These are phyloP conservation scores for Orgyia antiqua DNA, from an alignment of 2,888 invertebrate species.

Conservation along the genomic window DNA sequence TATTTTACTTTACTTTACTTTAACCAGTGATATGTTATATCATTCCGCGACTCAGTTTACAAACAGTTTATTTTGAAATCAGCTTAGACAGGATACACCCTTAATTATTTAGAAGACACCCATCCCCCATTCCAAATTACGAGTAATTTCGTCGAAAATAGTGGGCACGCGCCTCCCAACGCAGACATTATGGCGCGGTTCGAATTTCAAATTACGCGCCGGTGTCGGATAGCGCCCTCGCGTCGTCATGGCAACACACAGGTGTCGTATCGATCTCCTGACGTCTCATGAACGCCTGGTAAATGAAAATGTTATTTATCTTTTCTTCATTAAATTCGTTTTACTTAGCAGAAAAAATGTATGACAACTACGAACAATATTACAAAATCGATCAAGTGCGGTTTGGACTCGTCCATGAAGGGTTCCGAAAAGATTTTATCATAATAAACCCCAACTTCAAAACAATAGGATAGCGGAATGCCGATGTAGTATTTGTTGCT, in stretches of 20 bases:
- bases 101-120: conserved; percentile 39
- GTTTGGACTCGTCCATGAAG: too few species aligned
- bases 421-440: too few species aligned
- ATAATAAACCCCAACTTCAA: too few species aligned
- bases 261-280: conserved; percentile 69
- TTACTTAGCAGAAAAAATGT: not conserved
- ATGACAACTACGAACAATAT: not conserved
- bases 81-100: conserved; percentile 29
- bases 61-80: conserved; percentile 17
- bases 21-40: conserved; percentile 20
- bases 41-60: conserved; percentile 26
- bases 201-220: conserved; percentile 75
- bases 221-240: conserved; percentile 72
- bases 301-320: conserved; percentile 5
- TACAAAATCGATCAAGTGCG: too few species aligned
- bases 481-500: too few species aligned
- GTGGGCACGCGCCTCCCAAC: conserved; percentile 45
- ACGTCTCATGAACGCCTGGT: conserved; percentile 40
- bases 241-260: conserved; percentile 68
- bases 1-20: too few species aligned
- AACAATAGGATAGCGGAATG: too few species aligned
- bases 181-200: conserved; percentile 70
- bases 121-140: conserved; percentile 54
- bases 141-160: conserved; percentile 56
- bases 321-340: not conserved